Conservation (phyloP, 2,797 vertebrate species). For the Cirrhinus molitorella region DNA sequence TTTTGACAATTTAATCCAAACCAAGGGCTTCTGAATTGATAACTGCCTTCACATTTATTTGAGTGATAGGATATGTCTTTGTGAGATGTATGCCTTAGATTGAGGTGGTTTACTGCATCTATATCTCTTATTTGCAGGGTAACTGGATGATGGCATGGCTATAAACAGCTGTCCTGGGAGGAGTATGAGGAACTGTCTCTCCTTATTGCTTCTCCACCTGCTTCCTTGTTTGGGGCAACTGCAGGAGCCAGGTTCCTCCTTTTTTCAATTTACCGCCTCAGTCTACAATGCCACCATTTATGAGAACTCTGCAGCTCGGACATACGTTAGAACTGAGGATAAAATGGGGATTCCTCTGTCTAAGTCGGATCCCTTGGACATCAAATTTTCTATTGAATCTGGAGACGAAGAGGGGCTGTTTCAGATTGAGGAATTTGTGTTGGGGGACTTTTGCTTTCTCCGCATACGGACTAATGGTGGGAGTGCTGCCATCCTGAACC, state of each 20-base stretch:
- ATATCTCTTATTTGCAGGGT: slow-evolving; percentile 77
- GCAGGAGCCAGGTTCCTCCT: slow-evolving; percentile 64
- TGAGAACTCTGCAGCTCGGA: slow-evolving; percentile 93
- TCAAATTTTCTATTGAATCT: slow-evolving; percentile 89
- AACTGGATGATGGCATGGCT: slow-evolving; percentile 88
- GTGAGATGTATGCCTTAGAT: slow-evolving; percentile 17
- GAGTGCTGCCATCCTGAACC: slow-evolving; percentile 89
- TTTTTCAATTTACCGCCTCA: slow-evolving; percentile 85
- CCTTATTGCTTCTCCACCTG: slow-evolving; percentile 74
- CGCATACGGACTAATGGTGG: slow-evolving; percentile 92
- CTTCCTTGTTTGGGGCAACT: slow-evolving; percentile 67
- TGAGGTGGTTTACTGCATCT: slow-evolving; percentile 40
- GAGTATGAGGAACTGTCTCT: slow-evolving; percentile 80
- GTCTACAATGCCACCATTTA: slow-evolving; percentile 91
- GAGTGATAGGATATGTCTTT: slow-evolving; percentile 1
- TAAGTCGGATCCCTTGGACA: slow-evolving; percentile 80
- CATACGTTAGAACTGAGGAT: slow-evolving; percentile 85
- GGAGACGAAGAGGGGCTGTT: slow-evolving; percentile 92
- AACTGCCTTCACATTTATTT: slow-evolving; percentile 36
- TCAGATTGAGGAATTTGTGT: slow-evolving; percentile 89
- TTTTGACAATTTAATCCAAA: slow-evolving; percentile 46
- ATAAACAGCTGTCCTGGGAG: slow-evolving; percentile 83
- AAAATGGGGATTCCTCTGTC: slow-evolving; percentile 92
- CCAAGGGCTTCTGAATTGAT: slow-evolving; percentile 26
- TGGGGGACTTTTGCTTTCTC: slow-evolving; percentile 97